Evolutionary conservation across 2,888 invertebrate genomes (phyloP), one percentile per base, ranked within the genome.

Genomic region (Caenorhabditis sp.): DNA sequence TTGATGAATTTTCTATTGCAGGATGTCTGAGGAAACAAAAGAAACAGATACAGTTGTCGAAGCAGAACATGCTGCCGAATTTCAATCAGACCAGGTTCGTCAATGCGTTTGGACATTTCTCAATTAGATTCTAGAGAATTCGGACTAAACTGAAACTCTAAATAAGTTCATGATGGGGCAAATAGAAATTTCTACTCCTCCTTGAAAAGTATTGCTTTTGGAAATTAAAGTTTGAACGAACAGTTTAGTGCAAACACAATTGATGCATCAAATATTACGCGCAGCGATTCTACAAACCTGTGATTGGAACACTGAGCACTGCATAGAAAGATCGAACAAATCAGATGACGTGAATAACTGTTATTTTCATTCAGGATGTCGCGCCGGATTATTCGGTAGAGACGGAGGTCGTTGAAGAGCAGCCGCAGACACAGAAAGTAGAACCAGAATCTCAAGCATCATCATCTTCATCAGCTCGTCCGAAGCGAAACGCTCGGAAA

Each of bases 401-500:
- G 22, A 35, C 63, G 12, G 64, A 6, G 47, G 16, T 47, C 16
- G 64, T 6, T 7, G 44, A 38, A 24, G 56, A 58, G 22, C 54
- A 51, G 35, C 10, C 54, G 5, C 22, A 16, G 2, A 19, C 51
- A 16, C 31, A 31, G 31, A 6, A 31, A 31, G 1, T 41, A 26
- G 28, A 26, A 19, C 22, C 41, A 19, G 16, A 7, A 14, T 5
- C 19, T 2, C 28, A 19, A 69, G 14, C 16, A 31, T 38, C 28
- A 0, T 63, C 63, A 5, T 41, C 74, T 5, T 19, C 58, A 31
- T 38, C 76, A 2, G 47, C 69, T 4, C 58, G 87, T 8, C 87
- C 87, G 3, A 80, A 70, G 28, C 59, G 87, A 44, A 83, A 76
- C 72, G 83, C 82, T 16, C 76, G 85, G 28, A 87, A 87, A 68